Evolutionary conservation across 1,140 invertebrate genomes (phyloP), one percentile per base, ranked within the genome.

Genomic region (Oryctes rhinoceros): DNA sequence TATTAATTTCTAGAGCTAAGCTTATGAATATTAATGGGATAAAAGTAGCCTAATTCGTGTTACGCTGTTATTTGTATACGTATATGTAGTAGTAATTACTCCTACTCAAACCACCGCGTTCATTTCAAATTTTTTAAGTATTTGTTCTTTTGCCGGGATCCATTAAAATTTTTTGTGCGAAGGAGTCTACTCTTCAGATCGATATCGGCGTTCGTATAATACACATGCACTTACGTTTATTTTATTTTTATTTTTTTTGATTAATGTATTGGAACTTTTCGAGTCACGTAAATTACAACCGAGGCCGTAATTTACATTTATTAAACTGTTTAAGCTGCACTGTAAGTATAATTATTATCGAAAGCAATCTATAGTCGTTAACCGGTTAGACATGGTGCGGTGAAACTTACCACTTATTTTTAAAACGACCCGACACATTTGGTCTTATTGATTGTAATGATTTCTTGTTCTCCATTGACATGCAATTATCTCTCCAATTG

Each of bases 381-480:
- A 59, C 53, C 53, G 53, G 53, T 59, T 59, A 59, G 53, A 59
- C 53, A 18, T 59, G 53, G 53, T 18, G 18, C 53, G 53, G 53
- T 59, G 53, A 59, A 59, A 59, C 53, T 59, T 59, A 59, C 15
- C 15, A 59, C 18, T 59, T 59, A 18, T 59, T 59, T 59, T 59
- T 59, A n/a, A 59, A 59, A 59, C 53, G 53, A 18, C 53, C 53
- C 15, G 53, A 18, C 53, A 59, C 53, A 59, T 59, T 59, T 59
- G 15, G 53, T 59, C 15, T 59, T 59, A 59, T 59, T 59, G 53
- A 59, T 59, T 59, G 53, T 59, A 59, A 59, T 59, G 53, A 59
- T 59, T 59, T 59, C 53, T 59, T 59, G 53, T 59, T 59, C 18
- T 59, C 53, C 53, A 59, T 59, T 59, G 53, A 59, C 53, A 59